A percentile compares a stretch with the other conserved stretches of the same genome.
These are phyloP conservation scores for Solenopsis invicta DNA, from an alignment of 1,140 invertebrate genomes.

Conservation along the genomic window DNA sequence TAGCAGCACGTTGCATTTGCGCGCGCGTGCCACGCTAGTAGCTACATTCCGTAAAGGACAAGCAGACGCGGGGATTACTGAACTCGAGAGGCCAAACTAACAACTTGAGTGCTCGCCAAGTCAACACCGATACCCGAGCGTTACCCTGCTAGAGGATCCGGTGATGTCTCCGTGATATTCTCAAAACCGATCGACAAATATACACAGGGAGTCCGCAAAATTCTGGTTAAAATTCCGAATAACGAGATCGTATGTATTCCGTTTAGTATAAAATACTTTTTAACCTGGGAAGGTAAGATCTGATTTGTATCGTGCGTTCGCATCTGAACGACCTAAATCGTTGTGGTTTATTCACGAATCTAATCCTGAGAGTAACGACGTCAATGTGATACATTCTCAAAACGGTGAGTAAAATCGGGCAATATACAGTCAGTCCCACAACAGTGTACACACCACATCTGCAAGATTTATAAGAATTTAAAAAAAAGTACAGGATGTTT, in stretches of 20 bases:
- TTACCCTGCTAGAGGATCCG: constrained; percentile 15
- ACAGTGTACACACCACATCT: no score
- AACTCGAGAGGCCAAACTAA: constrained; percentile 64
- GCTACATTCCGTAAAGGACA: constrained; percentile 62
- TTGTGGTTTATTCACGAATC: constrained; percentile 38
- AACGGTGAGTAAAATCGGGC: constrained; percentile 8
- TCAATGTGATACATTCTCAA: constrained; percentile 23
- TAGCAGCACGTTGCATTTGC: constrained; percentile 52
- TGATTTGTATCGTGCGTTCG: background rate
- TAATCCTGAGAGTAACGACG: background rate
- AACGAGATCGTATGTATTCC: constrained; percentile 6
- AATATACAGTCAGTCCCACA: background rate
- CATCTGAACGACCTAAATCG: background rate
- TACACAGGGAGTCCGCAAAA: constrained; percentile 7
- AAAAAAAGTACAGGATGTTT: no score
- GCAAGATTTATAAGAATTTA: no score
- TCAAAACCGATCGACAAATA: constrained; percentile 53
- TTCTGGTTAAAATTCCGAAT: constrained; percentile 16
- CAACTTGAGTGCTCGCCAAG: constrained; percentile 60
- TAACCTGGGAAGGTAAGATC: background rate
- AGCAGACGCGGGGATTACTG: constrained; percentile 58
- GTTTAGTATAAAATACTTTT: constrained; percentile 5
- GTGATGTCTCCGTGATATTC: constrained; percentile 52
- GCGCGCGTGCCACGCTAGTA: constrained; percentile 52
- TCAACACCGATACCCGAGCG: constrained; percentile 49